phyloP scores from a whole-genome alignment of 1,140 invertebrate genomes.

The Lepidurus couesii region DNA sequence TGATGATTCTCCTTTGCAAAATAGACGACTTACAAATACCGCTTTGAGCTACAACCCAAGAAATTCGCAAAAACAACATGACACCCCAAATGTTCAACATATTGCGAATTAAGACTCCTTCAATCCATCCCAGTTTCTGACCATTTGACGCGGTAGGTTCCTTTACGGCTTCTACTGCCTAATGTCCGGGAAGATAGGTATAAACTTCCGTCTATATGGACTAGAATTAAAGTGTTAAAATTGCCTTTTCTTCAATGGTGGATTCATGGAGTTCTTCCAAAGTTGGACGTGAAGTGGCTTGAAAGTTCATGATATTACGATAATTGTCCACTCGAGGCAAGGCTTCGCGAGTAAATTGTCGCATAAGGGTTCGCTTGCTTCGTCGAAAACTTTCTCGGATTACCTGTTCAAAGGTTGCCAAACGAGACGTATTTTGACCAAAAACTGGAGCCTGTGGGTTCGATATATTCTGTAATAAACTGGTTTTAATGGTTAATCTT shows the following conservation, averaged over 20 bases:
- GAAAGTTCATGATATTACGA: constrained; percentile 50
- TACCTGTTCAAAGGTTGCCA: background rate
- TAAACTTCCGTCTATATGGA: background rate
- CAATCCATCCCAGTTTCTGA: constrained; percentile 32
- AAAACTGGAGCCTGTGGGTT: background rate
- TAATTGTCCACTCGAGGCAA: constrained; percentile 51
- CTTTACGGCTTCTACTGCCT: background rate
- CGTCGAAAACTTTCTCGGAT: constrained; percentile 26
- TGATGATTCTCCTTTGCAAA: background rate
- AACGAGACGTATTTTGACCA: background rate
- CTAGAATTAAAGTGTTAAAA: background rate
- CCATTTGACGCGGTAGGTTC: background rate
- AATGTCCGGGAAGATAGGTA: background rate
- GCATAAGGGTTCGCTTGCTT: background rate
- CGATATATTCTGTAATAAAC: no score
- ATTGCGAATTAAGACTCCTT: constrained; percentile 35
- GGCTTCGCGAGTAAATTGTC: constrained; percentile 50
- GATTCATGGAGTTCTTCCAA: constrained; percentile 50
- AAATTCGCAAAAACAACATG: constrained; percentile 74
- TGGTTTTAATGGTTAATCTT: background rate
- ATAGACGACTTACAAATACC: constrained; percentile 55
- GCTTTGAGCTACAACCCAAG: constrained; percentile 76
- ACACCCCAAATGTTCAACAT: constrained; percentile 67
- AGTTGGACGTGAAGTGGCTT: constrained; percentile 45
- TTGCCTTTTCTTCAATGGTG: constrained; percentile 25